Evolutionary conservation across 2,888 invertebrate genomes (phyloP).

Genomic region (Nemotelus nigrinus): DNA sequence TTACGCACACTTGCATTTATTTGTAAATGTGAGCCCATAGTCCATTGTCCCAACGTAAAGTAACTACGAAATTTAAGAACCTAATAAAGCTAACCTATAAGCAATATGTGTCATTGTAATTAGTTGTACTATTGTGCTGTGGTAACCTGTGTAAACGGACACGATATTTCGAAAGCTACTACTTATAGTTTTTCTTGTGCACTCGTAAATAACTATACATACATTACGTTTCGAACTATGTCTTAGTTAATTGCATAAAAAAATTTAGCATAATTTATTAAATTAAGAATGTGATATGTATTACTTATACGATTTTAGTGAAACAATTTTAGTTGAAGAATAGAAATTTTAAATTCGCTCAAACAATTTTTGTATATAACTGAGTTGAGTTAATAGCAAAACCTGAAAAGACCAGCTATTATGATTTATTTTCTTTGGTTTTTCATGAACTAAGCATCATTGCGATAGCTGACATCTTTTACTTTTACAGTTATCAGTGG

Average conservation of each 20-base stretch:
- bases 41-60: background rate
- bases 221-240: background rate
- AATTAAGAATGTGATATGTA: constrained; percentile 16
- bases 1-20: background rate
- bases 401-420: background rate
- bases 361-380: background rate
- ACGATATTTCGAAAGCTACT: constrained; percentile 11
- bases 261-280: no score
- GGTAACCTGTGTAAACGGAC: constrained; percentile 39
- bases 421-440: no score
- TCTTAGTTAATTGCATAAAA: constrained; percentile 22
- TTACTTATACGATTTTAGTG: background rate
- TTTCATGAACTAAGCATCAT: no score
- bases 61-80: background rate
- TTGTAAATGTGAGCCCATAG: background rate
- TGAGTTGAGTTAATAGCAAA: constrained; percentile 10
- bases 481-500: no score
- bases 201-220: background rate
- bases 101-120: constrained; percentile 49
- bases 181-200: no score
- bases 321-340: background rate
- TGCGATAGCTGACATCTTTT: no score
- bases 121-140: constrained; percentile 44
- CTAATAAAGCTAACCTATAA: constrained; percentile 36
- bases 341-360: background rate